A percentile compares a stretch with the other conserved stretches of the same genome.
These are phyloP conservation scores for Drosophila ananassae DNA, from an alignment of 1,140 invertebrate genomes.

Conservation along the genomic window DNA sequence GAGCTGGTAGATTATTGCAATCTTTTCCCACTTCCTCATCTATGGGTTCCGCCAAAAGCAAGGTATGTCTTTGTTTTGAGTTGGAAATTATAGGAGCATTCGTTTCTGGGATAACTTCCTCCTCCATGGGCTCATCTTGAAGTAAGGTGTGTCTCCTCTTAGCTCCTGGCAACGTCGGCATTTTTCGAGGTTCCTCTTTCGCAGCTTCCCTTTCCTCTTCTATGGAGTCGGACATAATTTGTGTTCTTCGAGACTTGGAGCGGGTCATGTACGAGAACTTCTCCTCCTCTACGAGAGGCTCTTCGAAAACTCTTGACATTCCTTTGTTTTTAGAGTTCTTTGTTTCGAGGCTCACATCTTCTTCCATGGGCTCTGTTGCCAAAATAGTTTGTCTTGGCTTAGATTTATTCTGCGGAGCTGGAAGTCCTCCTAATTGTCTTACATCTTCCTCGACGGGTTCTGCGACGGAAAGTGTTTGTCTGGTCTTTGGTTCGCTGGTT, in stretches of 20 bases:
- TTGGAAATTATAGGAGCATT: not conserved
- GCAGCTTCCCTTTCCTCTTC: not conserved
- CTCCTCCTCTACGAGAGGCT: slow-evolving; percentile 20
- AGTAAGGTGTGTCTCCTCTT: not conserved
- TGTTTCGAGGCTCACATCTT: not conserved
- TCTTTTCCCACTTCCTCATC: not conserved
- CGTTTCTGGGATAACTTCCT: not conserved
- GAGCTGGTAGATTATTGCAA: not conserved
- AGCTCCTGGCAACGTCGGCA: too few species aligned
- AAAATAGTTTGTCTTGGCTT: slow-evolving; percentile 9
- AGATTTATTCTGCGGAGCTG: not conserved
- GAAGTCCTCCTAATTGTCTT: not conserved
- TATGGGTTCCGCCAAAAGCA: not conserved
- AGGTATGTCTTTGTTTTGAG: not conserved
- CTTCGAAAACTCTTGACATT: not conserved
- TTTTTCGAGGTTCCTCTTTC: not conserved
- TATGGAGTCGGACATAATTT: not conserved
- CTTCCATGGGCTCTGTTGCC: slow-evolving; percentile 10
- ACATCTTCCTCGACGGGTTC: slow-evolving; percentile 12
- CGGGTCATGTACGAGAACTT: not conserved
- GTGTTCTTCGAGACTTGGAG: slow-evolving; percentile 2
- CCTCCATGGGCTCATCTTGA: not conserved
- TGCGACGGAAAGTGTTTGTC: slow-evolving; percentile 10
- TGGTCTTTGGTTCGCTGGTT: not conserved
- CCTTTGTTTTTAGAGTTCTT: not conserved